Conservation (phyloP, 2,113 vertebrate genomes). For the Cariama cristata region DNA sequence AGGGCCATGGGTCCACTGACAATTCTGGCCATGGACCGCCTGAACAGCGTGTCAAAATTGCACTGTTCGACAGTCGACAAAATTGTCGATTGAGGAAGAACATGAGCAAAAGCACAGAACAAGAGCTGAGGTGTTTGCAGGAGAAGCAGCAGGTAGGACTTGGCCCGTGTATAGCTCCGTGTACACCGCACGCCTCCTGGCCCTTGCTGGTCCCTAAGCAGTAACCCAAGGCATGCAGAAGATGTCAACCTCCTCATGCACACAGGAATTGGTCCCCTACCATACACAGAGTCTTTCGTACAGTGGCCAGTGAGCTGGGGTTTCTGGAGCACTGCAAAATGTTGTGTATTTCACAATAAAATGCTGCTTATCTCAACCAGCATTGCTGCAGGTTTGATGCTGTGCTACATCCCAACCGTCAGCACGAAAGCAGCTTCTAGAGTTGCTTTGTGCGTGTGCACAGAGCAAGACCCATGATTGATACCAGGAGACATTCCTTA, state of each 20-base stretch:
- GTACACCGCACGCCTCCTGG: neutral
- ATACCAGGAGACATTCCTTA: neutral
- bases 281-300: neutral
- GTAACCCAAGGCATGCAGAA: neutral
- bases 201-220: neutral
- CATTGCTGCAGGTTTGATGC: neutral
- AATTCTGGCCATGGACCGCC: accelerated
- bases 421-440: neutral
- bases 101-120: neutral
- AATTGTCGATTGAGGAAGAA: neutral
- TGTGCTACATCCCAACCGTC: neutral
- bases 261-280: neutral
- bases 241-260: neutral
- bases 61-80: neutral
- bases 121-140: neutral
- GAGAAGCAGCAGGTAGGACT: neutral
- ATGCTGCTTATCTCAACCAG: neutral
- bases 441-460: neutral
- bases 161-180: accelerated
- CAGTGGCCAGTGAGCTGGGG: neutral
- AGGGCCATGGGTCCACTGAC: neutral
- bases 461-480: neutral
- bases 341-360: neutral
- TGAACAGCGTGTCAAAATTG: neutral
- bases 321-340: neutral